Conservation (phyloP, 35 echinoderm and acorn worm genomes). For the Hemicentrotus pulcherrimus region DNA sequence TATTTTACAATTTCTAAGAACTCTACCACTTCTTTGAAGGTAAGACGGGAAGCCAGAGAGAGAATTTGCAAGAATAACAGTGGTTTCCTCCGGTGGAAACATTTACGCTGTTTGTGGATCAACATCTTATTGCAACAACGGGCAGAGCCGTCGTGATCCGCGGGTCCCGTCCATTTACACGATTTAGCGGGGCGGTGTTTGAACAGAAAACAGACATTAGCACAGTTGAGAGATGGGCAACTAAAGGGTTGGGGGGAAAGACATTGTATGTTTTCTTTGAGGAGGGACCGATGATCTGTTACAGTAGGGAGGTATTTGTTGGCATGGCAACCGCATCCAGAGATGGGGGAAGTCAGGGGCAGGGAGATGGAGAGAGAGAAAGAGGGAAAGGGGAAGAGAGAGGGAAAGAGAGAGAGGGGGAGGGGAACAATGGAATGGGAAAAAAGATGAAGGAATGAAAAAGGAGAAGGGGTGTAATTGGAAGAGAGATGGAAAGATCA, state of each 20-base stretch:
- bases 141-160: background rate
- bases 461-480: background rate
- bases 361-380: background rate
- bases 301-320: background rate
- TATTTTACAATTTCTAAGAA: background rate
- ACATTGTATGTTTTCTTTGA: background rate
- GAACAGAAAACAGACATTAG: conserved; percentile 34
- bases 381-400: background rate
- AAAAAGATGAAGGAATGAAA: background rate
- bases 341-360: background rate
- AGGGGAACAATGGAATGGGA: background rate
- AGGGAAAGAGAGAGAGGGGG: background rate
- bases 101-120: background rate
- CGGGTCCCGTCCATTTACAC: background rate
- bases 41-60: background rate
- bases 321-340: background rate
- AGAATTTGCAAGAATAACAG: conserved; percentile 19
- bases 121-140: background rate
- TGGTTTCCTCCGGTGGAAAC: background rate
- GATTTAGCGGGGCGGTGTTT: conserved; percentile 33
- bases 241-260: background rate
- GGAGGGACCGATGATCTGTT: background rate
- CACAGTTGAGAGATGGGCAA: conserved; percentile 2
- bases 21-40: background rate
- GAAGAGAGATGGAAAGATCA: background rate